These are phyloP conservation scores for Rotaria magnacalcarata DNA, from an alignment of 2,888 invertebrate genomes.

Conservation along the genomic window DNA sequence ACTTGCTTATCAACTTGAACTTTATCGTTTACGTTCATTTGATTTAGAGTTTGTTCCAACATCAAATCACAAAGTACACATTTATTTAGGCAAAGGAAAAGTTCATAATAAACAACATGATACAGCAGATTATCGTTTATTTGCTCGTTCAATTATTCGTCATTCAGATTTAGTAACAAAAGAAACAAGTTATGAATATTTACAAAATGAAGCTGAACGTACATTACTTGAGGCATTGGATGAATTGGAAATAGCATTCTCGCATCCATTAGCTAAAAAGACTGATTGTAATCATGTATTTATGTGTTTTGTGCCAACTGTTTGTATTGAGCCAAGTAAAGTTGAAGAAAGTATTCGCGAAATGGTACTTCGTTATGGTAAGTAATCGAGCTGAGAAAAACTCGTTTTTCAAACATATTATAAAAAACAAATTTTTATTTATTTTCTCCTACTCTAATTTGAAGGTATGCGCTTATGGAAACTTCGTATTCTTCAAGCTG, in stretches of 20 bases:
- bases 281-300: slow-evolving; percentile 99
- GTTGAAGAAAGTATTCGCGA: slow-evolving; percentile 91
- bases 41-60: slow-evolving; percentile 89
- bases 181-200: slow-evolving; percentile 93
- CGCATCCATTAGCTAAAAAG: slow-evolving; percentile 78
- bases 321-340: slow-evolving; percentile 89
- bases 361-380: slow-evolving; percentile 90
- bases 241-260: slow-evolving; percentile 91
- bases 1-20: slow-evolving; percentile 89
- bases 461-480: slow-evolving; percentile 75
- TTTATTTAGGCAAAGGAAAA: slow-evolving; percentile 90
- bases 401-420: not conserved
- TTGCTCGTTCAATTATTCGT: slow-evolving; percentile 90
- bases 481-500: slow-evolving; percentile 85
- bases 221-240: slow-evolving; percentile 94
- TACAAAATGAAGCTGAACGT: slow-evolving; percentile 95
- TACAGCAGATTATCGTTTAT: slow-evolving; percentile 77
- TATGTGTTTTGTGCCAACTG: slow-evolving; percentile 95
- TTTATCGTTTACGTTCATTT: slow-evolving; percentile 88
- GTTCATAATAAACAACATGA: slow-evolving; percentile 57
- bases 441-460: not conserved
- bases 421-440: not conserved
- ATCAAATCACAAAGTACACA: slow-evolving; percentile 94
- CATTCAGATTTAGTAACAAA: slow-evolving; percentile 95
- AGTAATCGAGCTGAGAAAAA: too few relatives aligned